phyloP scores from a whole-genome alignment of 2,797 vertebrate genomes.

The Leucoraja ocellata region DNA sequence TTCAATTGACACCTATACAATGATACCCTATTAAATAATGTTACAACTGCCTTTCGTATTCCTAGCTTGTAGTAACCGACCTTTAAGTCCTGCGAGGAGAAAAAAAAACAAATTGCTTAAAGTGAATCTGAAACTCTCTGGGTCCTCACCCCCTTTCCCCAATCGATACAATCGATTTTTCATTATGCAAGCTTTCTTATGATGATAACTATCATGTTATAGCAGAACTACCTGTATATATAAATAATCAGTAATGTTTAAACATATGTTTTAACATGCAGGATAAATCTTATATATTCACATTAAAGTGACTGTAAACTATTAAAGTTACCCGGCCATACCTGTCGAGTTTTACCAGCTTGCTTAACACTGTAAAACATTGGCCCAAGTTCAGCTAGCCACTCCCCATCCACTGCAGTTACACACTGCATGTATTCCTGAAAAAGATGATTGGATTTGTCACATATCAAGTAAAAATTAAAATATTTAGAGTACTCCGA shows the following conservation, averaged over 20 bases:
- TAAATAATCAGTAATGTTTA: background rate
- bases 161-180: too few species aligned
- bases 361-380: slow-evolving; percentile 99
- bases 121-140: too few species aligned
- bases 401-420: slow-evolving; percentile 93
- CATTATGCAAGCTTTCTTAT: too few species aligned
- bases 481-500: background rate
- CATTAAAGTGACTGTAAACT: slow-evolving; percentile 14
- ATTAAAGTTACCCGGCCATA: slow-evolving; percentile 46
- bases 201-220: too few species aligned
- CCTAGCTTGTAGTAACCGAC: too few species aligned
- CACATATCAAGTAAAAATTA: background rate
- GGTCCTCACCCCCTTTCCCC: too few species aligned
- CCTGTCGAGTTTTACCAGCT: slow-evolving; percentile 87
- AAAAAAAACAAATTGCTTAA: too few species aligned
- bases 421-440: slow-evolving; percentile 99
- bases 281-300: background rate
- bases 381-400: slow-evolving; percentile 93
- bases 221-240: background rate
- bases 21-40: too few species aligned
- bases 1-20: too few species aligned
- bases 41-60: too few species aligned
- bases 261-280: background rate
- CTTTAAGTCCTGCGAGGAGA: too few species aligned
- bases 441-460: slow-evolving; percentile 20